Conservation (phyloP, 2,797 vertebrate species). For the Ciconia nigra region DNA sequence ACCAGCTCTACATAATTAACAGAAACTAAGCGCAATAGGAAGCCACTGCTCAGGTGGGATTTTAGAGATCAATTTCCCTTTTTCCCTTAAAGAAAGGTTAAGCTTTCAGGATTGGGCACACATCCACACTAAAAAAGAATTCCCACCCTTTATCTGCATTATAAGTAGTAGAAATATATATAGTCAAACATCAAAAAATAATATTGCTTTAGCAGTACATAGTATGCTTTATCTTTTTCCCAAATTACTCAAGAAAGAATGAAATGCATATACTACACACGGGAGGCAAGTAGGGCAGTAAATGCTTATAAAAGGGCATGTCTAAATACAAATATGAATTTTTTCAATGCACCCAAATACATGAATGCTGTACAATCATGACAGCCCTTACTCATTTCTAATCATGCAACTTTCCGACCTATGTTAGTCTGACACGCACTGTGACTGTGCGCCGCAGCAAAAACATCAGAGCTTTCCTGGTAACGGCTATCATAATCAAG, state of each 20-base stretch:
- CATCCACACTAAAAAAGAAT: background rate
- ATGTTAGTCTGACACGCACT: background rate
- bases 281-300: background rate
- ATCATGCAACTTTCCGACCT: background rate
- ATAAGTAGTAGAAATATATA: background rate
- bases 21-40: background rate
- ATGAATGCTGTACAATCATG: fast-evolving
- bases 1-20: background rate
- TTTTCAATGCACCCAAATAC: background rate
- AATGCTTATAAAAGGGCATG: background rate
- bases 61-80: background rate
- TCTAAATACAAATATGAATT: background rate
- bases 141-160: background rate
- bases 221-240: background rate
- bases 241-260: background rate
- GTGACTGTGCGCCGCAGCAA: background rate
- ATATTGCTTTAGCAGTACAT: background rate
- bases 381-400: background rate
- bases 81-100: background rate
- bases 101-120: background rate
- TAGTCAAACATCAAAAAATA: background rate
- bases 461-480: background rate
- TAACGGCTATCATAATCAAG: background rate
- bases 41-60: background rate
- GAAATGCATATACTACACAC: background rate